Evolutionary conservation across 2,797 vertebrate species (phyloP), one percentile per base, ranked within the genome.

Genomic region (Microctenopoma steveboyesi): DNA sequence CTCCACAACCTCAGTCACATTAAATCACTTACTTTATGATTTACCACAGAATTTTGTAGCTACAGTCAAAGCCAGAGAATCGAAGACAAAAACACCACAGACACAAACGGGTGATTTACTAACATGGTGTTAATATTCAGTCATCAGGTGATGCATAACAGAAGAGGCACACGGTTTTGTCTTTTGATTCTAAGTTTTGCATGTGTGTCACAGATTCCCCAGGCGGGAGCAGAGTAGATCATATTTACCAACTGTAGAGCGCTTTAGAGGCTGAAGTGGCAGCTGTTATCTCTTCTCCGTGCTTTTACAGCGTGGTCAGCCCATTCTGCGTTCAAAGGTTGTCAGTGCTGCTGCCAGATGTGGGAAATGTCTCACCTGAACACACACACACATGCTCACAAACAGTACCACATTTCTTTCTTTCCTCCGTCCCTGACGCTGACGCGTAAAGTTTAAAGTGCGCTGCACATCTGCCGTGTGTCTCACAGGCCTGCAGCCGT

Each of bases 311-410:
- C 11, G 7, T 7, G 0, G 18, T 66, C 51, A 28, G 69, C 69
- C 59, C 7, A 0, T 57, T 72, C 25, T 12, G 6, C 11, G 65
- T 28, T 84, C 76, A 80, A 72, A 78, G 80, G 83, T 81, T 7
- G 52, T 49, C 35, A 0, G 0, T 46, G 16, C 67, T 22, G 45
- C 50, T 12, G 16, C 62, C 30, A 22, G 33, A 66, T 77, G 83
- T 89, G 91, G 74, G 86, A 92, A 91, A 81, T 53, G 7, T 83
- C 64, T 68, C 69, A 74, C 78, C 89, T 93, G 89, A 84, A 66
- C 61, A 76, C 78, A 85, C 77, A 71, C 72, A 37, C 22, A 22
- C 22, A 46, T 46, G 47, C 70, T 39, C 46, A 16, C 49, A 55
- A 57, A 81, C 74, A 22, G 22, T 22, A 77, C 61, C 79, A 70